Evolutionary conservation across 1,140 invertebrate species (phyloP), one percentile per base, ranked within the genome.

Genomic region (Pteromalus puparum): DNA sequence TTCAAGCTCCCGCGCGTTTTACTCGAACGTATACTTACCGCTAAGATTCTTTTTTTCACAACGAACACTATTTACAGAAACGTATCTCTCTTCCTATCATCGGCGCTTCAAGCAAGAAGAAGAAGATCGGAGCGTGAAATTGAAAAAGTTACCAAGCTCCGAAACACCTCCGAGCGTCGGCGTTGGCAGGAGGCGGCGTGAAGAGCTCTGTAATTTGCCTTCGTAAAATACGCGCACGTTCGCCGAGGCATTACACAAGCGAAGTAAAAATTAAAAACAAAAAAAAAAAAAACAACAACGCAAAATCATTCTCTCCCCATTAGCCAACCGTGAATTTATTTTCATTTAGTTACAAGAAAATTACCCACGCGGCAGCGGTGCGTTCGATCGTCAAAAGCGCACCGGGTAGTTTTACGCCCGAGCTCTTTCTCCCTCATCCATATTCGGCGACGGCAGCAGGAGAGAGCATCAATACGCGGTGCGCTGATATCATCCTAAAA

Each of bases 181-280:
- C 87, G 87, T 90, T 91, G 88, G 89, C 89, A 90, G 88, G 86
- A 92, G 90, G 80, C 90, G 91, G 92, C 90, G 84, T 88, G 89
- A 88, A 87, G 87, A 86, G 87, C 90, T 92, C 92, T 93, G 92
- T 93, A 93, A 93, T 93, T 93, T 93, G 89, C 89, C 88, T 92
- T 92, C 91, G 88, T 93, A 93, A 93, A 93, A 93, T 84, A 84
- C 72, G 83, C 81, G 68, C 21, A 13, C 65, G 21, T 65, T 10
- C 53, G 28, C 75, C 5, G n/a, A 1, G 0, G 67, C 67, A 70
- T 70, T 70, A 28, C 30, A 26, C 18, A 6, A 70, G 13, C 12
- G 13, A 12, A 70, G 21, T 10, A 24, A 28, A 24, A 70, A 26
- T 26, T 3, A 70, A 70, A 68, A n/a, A 9, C 42, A 9, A 9